phyloP scores from a whole-genome alignment of 2,113 vertebrate species.

The Pterocles burchelli region DNA sequence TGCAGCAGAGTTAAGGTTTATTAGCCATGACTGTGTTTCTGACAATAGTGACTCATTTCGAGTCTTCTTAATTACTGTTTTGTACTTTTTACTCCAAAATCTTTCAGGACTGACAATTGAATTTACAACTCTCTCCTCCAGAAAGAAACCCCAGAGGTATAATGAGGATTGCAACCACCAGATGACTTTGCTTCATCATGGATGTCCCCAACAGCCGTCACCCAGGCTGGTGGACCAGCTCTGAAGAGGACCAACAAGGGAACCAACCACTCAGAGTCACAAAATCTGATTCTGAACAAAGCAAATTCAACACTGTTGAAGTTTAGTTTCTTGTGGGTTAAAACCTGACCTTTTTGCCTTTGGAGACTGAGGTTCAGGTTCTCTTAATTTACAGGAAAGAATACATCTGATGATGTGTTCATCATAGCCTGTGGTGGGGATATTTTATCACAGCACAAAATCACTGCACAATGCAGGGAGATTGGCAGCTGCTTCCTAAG shows the following conservation, averaged over 20 bases:
- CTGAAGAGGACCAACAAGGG: not conserved
- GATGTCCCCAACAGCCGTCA: not conserved
- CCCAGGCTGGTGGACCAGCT: not conserved
- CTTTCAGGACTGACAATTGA: not conserved
- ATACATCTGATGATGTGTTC: not conserved
- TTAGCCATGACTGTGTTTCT: not conserved
- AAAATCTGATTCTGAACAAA: not conserved
- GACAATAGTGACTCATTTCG: not conserved
- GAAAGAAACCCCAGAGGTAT: not conserved
- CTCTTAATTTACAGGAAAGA: not conserved
- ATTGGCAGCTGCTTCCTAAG: conserved; percentile 34
- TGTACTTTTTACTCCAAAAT: not conserved
- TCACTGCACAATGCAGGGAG: not conserved
- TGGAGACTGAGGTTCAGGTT: not conserved
- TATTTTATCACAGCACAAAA: not conserved
- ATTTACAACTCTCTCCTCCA: not conserved
- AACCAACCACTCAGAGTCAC: accelerated
- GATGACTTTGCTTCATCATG: not conserved
- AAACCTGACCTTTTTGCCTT: not conserved
- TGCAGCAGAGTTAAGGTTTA: not conserved
- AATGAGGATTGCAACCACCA: not conserved
- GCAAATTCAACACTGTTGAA: not conserved
- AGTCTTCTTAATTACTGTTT: not conserved
- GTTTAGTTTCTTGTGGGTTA: not conserved
- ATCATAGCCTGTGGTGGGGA: not conserved